These are phyloP conservation scores for Mesocentrotus franciscanus DNA, from an alignment of 53 echinoderm and acorn worm species.

Conservation along the genomic window DNA sequence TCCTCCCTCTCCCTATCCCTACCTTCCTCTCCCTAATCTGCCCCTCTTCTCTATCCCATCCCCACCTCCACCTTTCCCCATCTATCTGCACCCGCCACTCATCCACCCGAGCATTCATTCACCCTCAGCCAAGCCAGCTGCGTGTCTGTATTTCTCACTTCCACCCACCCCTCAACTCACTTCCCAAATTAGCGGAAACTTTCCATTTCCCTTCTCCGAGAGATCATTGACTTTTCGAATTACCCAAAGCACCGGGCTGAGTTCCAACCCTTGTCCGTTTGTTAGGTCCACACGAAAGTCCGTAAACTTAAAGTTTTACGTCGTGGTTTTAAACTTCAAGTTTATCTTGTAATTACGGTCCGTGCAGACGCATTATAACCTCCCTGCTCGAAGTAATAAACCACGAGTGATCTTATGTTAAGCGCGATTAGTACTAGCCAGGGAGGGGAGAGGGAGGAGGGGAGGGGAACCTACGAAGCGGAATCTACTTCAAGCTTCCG, in stretches of 20 bases:
- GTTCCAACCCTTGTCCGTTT: conserved; percentile 17
- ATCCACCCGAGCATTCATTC: background rate
- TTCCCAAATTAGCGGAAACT: conserved; percentile 63
- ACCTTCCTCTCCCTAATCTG: background rate
- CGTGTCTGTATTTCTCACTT: conserved; percentile 7
- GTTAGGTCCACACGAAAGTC: too few species aligned
- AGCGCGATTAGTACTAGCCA: too few species aligned
- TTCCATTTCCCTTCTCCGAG: conserved; percentile 45
- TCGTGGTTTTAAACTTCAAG: too few species aligned
- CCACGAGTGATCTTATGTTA: too few species aligned
- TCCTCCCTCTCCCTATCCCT: background rate
- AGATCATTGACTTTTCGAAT: conserved; percentile 52
- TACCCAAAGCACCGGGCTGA: conserved; percentile 25
- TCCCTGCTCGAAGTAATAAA: too few species aligned
- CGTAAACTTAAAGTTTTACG: too few species aligned
- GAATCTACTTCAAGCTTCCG: too few species aligned
- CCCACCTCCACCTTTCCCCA: background rate
- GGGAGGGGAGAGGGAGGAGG: too few species aligned
- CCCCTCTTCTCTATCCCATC: background rate
- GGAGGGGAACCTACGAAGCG: too few species aligned
- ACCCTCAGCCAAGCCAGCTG: background rate
- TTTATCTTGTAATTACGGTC: too few species aligned
- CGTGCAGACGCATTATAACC: too few species aligned
- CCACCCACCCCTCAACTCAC: conserved; percentile 56
- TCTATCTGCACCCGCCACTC: background rate